These are phyloP conservation scores for Drosophila paramelanica DNA, from an alignment of 2,888 invertebrate genomes.

Conservation along the genomic window DNA sequence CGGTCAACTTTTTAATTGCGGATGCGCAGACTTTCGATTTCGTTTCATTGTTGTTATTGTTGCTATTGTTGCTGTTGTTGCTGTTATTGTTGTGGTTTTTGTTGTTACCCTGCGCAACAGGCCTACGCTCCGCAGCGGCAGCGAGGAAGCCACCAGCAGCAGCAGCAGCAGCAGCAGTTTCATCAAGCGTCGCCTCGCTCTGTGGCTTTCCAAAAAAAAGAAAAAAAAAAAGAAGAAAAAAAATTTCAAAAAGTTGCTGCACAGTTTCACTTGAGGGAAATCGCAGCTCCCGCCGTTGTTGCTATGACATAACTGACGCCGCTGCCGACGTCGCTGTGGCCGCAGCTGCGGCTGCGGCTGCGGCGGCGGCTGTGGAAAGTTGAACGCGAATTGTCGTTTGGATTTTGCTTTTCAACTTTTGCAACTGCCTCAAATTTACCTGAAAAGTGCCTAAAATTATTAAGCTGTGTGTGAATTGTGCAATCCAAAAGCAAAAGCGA, in stretches of 20 bases:
- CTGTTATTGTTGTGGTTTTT: constrained; percentile 12
- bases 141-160: constrained; percentile 28
- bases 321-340: constrained; percentile 28
- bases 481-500: constrained; percentile 16
- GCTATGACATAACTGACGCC: constrained; percentile 71
- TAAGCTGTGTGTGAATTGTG: constrained; percentile 28
- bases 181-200: constrained; percentile 44
- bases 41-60: constrained; percentile 46
- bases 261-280: constrained; percentile 78
- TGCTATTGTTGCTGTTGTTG: constrained; percentile 10
- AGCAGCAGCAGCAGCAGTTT: constrained; percentile 39
- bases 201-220: constrained; percentile 67
- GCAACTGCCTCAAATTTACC: constrained; percentile 61
- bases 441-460: constrained; percentile 47
- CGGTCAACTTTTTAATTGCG: constrained; percentile 71
- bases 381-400: constrained; percentile 71
- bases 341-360: constrained; percentile 19
- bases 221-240: constrained; percentile 16
- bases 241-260: constrained; percentile 55
- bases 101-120: constrained; percentile 22
- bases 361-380: constrained; percentile 68
- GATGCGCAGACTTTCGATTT: constrained; percentile 79
- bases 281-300: constrained; percentile 62
- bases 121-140: constrained; percentile 36
- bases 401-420: constrained; percentile 55